A percentile compares a stretch with the other conserved stretches of the same genome.
phyloP scores from a whole-genome alignment of 2,888 invertebrate species.

The Pristionchus arcanus region DNA sequence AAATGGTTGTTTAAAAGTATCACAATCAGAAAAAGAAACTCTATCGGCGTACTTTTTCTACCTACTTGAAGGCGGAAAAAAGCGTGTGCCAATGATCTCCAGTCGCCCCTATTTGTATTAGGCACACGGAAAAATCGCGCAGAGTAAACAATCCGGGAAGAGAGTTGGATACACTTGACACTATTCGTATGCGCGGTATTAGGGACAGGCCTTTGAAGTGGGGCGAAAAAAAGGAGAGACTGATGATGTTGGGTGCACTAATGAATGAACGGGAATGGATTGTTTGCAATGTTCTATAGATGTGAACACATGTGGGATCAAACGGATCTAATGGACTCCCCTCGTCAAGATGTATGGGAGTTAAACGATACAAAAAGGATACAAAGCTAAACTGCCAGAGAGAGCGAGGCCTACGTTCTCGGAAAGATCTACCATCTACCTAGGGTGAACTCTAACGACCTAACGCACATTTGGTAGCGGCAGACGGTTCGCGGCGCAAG shows the following conservation, averaged over 20 bases:
- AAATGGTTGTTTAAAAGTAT: too few species aligned
- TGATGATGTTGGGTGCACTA: not conserved
- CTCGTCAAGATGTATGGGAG: too few species aligned
- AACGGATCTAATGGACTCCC: too few species aligned
- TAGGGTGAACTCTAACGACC: not conserved
- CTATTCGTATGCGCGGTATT: not conserved
- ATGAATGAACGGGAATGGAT: not conserved
- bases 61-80: not conserved
- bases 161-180: slow-evolving; percentile 41
- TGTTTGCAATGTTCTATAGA: not conserved
- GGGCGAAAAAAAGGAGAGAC: not conserved
- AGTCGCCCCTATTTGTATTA: slow-evolving; percentile 9
- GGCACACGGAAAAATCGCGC: slow-evolving; percentile 3
- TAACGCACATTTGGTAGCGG: not conserved
- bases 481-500: too few species aligned
- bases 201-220: not conserved
- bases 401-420: too few species aligned
- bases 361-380: too few species aligned
- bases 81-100: not conserved
- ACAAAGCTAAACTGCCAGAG: too few species aligned
- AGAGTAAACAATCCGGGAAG: slow-evolving; percentile 1
- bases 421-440: too few species aligned
- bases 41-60: not conserved
- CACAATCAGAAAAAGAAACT: too few species aligned
- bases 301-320: too few species aligned